Evolutionary conservation across 2,113 vertebrate genomes (phyloP).

Genomic region (Suricata suricatta): DNA sequence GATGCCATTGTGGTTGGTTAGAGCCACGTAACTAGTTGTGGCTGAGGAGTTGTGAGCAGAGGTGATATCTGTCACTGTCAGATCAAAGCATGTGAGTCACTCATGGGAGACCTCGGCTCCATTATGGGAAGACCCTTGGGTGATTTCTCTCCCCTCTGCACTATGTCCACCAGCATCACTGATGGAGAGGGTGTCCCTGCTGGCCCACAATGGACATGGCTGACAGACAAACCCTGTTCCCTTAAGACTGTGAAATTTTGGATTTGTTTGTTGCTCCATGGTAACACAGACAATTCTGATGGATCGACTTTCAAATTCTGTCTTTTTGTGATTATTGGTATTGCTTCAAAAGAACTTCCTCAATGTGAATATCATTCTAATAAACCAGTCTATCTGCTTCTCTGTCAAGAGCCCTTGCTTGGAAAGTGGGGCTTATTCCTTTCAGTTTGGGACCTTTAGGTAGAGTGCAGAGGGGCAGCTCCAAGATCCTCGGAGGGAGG

Average conservation of each 20-base stretch:
- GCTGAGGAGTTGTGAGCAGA: background rate
- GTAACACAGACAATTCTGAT: too few relatives aligned
- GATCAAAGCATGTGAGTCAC: background rate
- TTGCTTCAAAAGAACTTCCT: background rate
- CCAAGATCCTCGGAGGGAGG: background rate
- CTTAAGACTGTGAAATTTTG: background rate
- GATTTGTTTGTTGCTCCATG: background rate
- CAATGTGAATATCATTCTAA: background rate
- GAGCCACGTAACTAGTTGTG: background rate
- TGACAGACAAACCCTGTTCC: background rate
- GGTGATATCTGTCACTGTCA: too few relatives aligned
- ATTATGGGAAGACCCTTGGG: too few relatives aligned
- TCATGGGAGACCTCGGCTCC: background rate
- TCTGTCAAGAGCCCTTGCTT: background rate
- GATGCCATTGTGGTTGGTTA: background rate
- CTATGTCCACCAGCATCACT: background rate
- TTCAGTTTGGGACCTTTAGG: background rate
- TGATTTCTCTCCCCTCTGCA: background rate
- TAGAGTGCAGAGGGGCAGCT: background rate
- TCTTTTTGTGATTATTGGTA: background rate
- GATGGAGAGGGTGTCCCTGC: background rate
- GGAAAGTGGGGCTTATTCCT: background rate
- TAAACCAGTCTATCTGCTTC: background rate
- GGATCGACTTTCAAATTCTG: background rate
- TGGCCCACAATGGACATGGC: accelerated